phyloP scores from a whole-genome alignment of 2,888 invertebrate genomes.

The Cecidostiba fungosa region DNA sequence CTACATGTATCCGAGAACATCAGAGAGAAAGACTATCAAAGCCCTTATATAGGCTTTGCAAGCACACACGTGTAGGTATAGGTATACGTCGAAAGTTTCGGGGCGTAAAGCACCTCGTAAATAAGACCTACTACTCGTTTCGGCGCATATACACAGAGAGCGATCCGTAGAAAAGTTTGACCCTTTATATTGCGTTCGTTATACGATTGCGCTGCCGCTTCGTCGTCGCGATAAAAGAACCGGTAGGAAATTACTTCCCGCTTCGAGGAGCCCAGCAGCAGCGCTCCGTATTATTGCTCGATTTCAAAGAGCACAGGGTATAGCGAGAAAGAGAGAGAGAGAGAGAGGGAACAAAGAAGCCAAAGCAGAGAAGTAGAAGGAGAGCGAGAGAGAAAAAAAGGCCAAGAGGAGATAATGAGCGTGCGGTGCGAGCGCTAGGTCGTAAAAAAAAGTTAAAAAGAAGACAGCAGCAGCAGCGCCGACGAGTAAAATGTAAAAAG shows the following conservation, averaged over 20 bases:
- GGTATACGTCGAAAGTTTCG: background rate
- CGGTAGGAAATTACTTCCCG: slow-evolving; percentile 74
- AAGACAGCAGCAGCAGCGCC: slow-evolving; percentile 8
- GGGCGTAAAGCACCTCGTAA: slow-evolving; percentile 49
- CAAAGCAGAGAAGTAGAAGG: slow-evolving; percentile 22
- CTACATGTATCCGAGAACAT: background rate
- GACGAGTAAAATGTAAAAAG: slow-evolving; percentile 30
- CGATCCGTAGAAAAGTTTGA: slow-evolving; percentile 43
- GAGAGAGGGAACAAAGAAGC: slow-evolving; percentile 57
- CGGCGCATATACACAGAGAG: background rate
- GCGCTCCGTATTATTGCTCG: slow-evolving; percentile 73
- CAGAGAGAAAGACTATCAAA: background rate
- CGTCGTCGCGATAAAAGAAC: slow-evolving; percentile 64
- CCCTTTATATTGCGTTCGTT: slow-evolving; percentile 56
- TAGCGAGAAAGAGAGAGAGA: slow-evolving; percentile 56
- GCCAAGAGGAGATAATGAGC: slow-evolving; percentile 60
- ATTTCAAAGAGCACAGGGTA: slow-evolving; percentile 67
- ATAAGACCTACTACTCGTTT: slow-evolving; percentile 32
- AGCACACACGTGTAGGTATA: too few relatives aligned
- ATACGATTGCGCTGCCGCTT: slow-evolving; percentile 32
- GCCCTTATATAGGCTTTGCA: background rate
- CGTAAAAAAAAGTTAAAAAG: slow-evolving; percentile 51
- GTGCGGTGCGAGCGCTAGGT: slow-evolving; percentile 29
- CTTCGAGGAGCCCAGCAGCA: slow-evolving; percentile 70
- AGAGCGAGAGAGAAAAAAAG: slow-evolving; percentile 41